Evolutionary conservation across 2,113 vertebrate species (phyloP), one percentile per base, ranked within the genome.

Genomic region (Peromyscus maniculatus): DNA sequence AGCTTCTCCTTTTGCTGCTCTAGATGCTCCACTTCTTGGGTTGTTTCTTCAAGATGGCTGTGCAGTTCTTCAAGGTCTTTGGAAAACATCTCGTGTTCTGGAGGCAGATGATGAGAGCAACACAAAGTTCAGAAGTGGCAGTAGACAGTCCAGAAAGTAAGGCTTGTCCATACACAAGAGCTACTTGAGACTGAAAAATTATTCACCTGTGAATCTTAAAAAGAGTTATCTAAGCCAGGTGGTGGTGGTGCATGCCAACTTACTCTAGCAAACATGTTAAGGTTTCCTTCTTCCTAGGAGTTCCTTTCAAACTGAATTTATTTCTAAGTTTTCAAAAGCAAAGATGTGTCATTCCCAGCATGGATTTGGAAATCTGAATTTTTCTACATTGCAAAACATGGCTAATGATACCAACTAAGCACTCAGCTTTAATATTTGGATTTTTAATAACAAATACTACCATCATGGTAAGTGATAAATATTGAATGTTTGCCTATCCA

Each of bases 41-140:
- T 92, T 97, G 98, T 98, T 55, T 97, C n/a, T 94, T 98, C 98
- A 16, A 99, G 97, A 95, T 99, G 98, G 98, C 97, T 98, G 16
- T 94, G 98, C 39, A 99, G 98, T 94, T 99, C 98, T 93, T 94
- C 86, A 59, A 98, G 98, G 96, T 99, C 99, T 98, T 96, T 97
- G 52, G 95, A 19, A 95, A 97, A 98, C 4, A 94, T 91, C 62
- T 99, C 99, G 0, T 99, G 98, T 97, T 99, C 99, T 99, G 93
- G 89, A 43, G 79, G 87, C 21, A 97, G 52, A 46, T 94, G 19
- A 74, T 46, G 96, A 96, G 66, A 96, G 43, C 28, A 87, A 66
- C 24, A 79, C 36, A 6, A 26, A 33, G 62, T 77, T 94, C 92
- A 78, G n/a, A 43, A n/a, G 7, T 17, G n/a, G 1, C n/a, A 79